Evolutionary conservation across 2,797 vertebrate species (phyloP), one percentile per base, ranked within the genome.

Genomic region (Phylloscopus collybita): DNA sequence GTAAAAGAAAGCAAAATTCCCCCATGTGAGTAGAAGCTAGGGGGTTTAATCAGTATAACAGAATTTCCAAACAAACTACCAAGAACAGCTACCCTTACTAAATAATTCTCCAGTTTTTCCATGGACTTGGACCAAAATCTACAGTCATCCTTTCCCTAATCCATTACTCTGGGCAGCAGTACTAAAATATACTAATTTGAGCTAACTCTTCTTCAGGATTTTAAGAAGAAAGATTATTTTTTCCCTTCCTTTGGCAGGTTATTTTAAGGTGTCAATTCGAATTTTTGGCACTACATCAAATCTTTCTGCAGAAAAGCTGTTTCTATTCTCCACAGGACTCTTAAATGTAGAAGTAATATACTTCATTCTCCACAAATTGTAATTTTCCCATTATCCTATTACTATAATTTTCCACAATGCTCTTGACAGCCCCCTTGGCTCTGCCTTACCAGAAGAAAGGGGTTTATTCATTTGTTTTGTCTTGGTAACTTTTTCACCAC

Each of bases 261-360:
- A 88, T 95, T 95, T 93, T 94, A 95, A 95, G 54, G 44, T 86
- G 80, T 79, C 40, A 32, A 50, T 83, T 92, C 5, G 19, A 66
- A 90, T 44, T 90, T 86, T 92, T 93, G 93, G 91, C 82, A 75
- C 38, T 49, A 51, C 2, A 4, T 78, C 61, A 93, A 93, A 83
- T 72, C n/a, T 74, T 80, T 62, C 73, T 5, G 5, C 25, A 42
- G 88, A 83, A 88, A 88, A 96, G 70, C 54, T 90, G 34, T 61
- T 83, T 47, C 42, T 80, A 3, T 72, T 90, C 82, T 91, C 79
- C 40, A 49, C 36, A 25, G 69, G 30, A 30, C 47, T 83, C 32
- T 88, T 80, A 95, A 91, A 71, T 3, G 17, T 45, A 76, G 57
- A 89, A 92, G 74, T 34, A 90, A 80, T 54, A 82, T 20, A 71